Evolutionary conservation across 2,888 invertebrate species (phyloP), one percentile per base, ranked within the genome.

Genomic region (Tenthredo amoena): DNA sequence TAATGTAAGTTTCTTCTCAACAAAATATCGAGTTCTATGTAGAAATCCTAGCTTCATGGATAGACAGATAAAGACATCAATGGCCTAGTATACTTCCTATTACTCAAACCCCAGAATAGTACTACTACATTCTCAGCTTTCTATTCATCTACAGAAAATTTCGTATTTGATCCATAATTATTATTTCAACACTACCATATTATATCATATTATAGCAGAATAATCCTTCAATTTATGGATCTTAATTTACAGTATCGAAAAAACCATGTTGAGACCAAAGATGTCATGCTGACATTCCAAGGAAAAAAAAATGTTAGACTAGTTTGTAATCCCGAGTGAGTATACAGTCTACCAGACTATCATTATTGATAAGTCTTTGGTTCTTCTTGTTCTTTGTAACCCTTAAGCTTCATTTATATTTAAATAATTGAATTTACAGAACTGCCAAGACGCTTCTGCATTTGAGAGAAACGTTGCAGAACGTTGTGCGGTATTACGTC

Each of bases 391-490:
- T 76, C 89, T 47, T 87, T 94, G 89, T 92, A 31, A 89, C 94
- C n/a, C 94, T 94, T 2, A 88, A 89, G 5, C 92, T 91, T 94
- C 94, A 82, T 84, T 77, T 86, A 62, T 83, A 86, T 50, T 68
- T 68, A 58, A 76, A 65, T 68, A 58, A 83, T 86, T 87, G 76
- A 86, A 65, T 86, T 94, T 94, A 74, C 93, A 96, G 96, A 50
- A 94, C 95, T 92, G 95, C 95, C 0, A 90, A 94, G 3, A 65
- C 88, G 6, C 90, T 95, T 6, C 84, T 95, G 0, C 91, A 93
- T 87, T 92, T 94, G 0, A 93, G 94, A 26, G 93, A 94, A 87
- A 93, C 94, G 91, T 89, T 95, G 2, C 95, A 95, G 94, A 91
- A 89, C 5, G 92, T 95, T 1, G 92, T 95, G 10, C 89, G 94